These are phyloP conservation scores for Drosophila prosaltans DNA, from an alignment of 1,140 invertebrate genomes.

Conservation along the genomic window DNA sequence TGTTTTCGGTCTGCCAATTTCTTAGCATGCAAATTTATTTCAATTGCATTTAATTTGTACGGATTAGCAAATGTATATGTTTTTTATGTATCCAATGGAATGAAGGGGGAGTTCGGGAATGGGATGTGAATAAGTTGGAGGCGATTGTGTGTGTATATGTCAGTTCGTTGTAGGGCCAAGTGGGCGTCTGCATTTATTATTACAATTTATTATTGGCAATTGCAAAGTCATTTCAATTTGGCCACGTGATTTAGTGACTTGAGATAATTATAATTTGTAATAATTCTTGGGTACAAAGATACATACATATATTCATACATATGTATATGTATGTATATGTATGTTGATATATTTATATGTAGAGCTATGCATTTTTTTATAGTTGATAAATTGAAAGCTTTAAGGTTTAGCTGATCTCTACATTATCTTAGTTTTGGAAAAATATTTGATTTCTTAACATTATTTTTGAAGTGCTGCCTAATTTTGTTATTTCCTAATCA, in stretches of 20 bases:
- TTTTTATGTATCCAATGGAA: neutral
- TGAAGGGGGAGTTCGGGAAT: neutral
- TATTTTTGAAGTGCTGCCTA: no score
- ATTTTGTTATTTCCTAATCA: no score
- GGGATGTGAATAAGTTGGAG: neutral
- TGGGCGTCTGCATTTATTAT: conserved; percentile 57
- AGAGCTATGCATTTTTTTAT: no score
- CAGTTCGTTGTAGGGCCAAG: conserved; percentile 13
- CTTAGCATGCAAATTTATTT: conserved; percentile 77
- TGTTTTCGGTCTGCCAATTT: conserved; percentile 44
- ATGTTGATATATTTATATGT: no score
- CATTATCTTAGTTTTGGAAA: no score
- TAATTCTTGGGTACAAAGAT: conserved; percentile 5
- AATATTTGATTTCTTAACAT: no score
- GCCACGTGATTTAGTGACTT: conserved; percentile 31
- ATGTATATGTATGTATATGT: no score
- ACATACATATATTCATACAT: no score
- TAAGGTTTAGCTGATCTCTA: no score
- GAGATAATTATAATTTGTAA: conserved; percentile 15
- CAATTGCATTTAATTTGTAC: conserved; percentile 80
- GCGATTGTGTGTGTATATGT: conserved; percentile 36
- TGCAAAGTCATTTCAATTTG: conserved; percentile 41
- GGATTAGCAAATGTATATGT: conserved; percentile 63
- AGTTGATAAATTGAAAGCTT: no score
- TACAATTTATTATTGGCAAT: conserved; percentile 67